Conservation (phyloP, 2,797 vertebrate species). For the Mionectes olivaceus region DNA sequence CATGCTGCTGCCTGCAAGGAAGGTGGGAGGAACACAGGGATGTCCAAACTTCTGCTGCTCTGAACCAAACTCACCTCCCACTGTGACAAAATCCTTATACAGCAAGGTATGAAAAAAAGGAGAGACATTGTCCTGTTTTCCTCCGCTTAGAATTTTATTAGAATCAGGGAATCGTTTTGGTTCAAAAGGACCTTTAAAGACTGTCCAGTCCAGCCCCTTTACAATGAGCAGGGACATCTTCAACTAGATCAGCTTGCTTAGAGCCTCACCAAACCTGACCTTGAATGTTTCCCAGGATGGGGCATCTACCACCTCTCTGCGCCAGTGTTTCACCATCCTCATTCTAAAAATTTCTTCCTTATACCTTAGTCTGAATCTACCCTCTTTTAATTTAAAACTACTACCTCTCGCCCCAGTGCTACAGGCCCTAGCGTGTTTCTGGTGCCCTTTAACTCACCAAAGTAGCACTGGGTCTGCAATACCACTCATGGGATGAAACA, state of each 20-base stretch:
- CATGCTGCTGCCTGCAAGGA: fast-evolving
- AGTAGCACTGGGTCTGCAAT: background rate
- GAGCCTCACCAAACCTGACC: background rate
- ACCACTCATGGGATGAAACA: background rate
- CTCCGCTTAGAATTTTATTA: background rate
- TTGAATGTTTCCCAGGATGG: background rate
- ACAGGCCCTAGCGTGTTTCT: background rate
- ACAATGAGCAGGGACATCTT: background rate
- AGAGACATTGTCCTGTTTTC: background rate
- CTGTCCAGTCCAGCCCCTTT: background rate
- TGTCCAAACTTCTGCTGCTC: background rate
- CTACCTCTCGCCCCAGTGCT: background rate
- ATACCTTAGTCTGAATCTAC: background rate
- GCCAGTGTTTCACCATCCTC: background rate
- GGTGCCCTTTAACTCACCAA: background rate
- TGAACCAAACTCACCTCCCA: background rate
- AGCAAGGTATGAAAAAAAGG: background rate
- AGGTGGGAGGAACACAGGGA: background rate
- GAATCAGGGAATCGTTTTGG: background rate
- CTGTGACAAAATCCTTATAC: background rate
- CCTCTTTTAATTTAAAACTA: background rate
- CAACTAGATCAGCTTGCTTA: background rate
- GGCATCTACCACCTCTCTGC: background rate
- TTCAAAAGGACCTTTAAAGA: background rate
- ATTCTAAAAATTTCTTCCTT: background rate